Conservation (phyloP, 2,888 invertebrate species). For the Anagyrus pseudococci region DNA sequence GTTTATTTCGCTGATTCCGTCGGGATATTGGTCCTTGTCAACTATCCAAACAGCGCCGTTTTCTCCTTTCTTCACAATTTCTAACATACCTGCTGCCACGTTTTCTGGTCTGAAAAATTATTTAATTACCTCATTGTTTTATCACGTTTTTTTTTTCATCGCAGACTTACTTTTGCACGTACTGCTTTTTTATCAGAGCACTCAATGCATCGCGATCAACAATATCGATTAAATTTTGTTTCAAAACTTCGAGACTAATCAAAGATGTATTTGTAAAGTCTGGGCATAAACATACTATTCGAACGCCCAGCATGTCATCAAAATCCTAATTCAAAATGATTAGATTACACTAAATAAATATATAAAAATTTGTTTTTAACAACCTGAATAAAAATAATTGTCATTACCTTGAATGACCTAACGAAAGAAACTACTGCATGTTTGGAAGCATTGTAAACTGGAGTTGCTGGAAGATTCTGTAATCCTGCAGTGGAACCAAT, state of each 20-base stretch:
- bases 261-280: neutral
- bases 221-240: neutral
- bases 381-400: neutral
- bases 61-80: slow-evolving; percentile 15
- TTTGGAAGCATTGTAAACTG: slow-evolving; percentile 64
- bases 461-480: slow-evolving; percentile 48
- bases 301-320: neutral
- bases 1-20: neutral
- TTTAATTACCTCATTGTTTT: neutral
- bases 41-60: slow-evolving; percentile 8
- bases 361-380: neutral
- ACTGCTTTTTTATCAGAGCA: neutral
- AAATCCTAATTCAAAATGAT: neutral
- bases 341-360: neutral
- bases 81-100: slow-evolving; percentile 5
- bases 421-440: slow-evolving; percentile 52
- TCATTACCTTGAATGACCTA: slow-evolving; percentile 44
- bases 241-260: neutral
- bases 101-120: slow-evolving; percentile 10
- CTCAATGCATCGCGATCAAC: neutral
- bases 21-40: neutral
- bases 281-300: slow-evolving; percentile 12
- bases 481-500: slow-evolving; percentile 68
- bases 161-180: neutral
- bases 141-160: neutral